Evolutionary conservation across 2,888 invertebrate genomes (phyloP).

Genomic region (Opisthograptis luteolata): DNA sequence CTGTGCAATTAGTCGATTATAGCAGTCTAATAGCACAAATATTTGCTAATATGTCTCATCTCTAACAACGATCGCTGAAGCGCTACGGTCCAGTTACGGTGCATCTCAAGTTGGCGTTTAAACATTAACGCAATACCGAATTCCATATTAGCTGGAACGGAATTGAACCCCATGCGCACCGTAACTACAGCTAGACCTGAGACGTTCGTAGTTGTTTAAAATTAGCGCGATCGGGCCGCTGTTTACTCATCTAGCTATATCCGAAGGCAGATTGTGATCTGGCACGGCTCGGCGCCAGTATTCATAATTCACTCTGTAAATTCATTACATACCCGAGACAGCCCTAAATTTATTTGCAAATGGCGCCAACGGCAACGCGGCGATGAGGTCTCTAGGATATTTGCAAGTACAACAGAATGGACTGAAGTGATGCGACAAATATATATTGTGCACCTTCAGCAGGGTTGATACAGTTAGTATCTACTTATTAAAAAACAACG

Average conservation of each 20-base stretch:
- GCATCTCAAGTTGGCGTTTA: too few relatives aligned
- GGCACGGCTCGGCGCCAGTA: slow-evolving; percentile 68
- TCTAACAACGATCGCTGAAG: too few relatives aligned
- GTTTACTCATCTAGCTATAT: slow-evolving; percentile 62
- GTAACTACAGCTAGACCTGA: too few relatives aligned
- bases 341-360: slow-evolving; percentile 80
- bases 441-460: slow-evolving; percentile 26
- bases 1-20: too few relatives aligned
- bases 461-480: slow-evolving; percentile 22
- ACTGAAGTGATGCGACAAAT: slow-evolving; percentile 31
- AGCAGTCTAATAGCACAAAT: too few relatives aligned
- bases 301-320: slow-evolving; percentile 77
- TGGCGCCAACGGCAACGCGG: slow-evolving; percentile 78
- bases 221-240: too few relatives aligned
- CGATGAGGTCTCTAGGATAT: slow-evolving; percentile 72
- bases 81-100: too few relatives aligned
- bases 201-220: too few relatives aligned
- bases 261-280: slow-evolving; percentile 71
- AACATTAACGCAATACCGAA: too few relatives aligned
- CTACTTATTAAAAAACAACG: not conserved
- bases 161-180: too few relatives aligned
- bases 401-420: slow-evolving; percentile 66
- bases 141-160: too few relatives aligned
- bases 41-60: too few relatives aligned
- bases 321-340: slow-evolving; percentile 78